Evolutionary conservation across 2,888 invertebrate genomes (phyloP).

Genomic region (Temnothorax rugatulus): DNA sequence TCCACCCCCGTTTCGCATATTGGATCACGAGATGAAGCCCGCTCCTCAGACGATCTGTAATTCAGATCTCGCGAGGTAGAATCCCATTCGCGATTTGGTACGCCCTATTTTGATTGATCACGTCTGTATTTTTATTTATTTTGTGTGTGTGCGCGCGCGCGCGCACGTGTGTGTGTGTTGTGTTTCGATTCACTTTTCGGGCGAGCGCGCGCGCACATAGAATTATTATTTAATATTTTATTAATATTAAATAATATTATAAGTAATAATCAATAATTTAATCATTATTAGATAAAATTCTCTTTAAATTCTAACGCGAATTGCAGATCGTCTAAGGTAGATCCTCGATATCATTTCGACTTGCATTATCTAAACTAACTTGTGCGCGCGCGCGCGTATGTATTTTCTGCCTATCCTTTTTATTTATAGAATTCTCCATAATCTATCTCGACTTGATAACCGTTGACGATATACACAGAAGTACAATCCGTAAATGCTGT

Average conservation of each 20-base stretch:
- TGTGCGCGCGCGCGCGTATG: background rate
- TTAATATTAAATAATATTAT: background rate
- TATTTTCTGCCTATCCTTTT: background rate
- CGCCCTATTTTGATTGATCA: background rate
- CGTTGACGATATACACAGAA: background rate
- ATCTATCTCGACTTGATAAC: background rate
- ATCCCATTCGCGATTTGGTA: background rate
- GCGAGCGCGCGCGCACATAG: too few species aligned
- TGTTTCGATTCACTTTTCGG: too few species aligned
- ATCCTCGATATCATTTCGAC: background rate
- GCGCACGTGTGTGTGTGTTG: background rate
- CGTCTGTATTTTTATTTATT: background rate
- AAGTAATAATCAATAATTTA: too few species aligned
- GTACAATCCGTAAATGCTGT: background rate
- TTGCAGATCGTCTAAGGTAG: background rate
- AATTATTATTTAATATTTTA: background rate
- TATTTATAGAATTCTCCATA: background rate
- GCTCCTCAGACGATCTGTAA: background rate
- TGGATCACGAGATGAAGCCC: slow-evolving; percentile 10
- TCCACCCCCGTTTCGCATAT: slow-evolving; percentile 15
- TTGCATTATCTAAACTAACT: too few species aligned
- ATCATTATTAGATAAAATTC: background rate
- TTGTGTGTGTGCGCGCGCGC: background rate
- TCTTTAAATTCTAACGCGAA: background rate
- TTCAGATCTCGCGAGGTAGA: background rate